These are phyloP conservation scores for Lottia gigantea DNA, from an alignment of 2,888 invertebrate genomes.

Conservation along the genomic window DNA sequence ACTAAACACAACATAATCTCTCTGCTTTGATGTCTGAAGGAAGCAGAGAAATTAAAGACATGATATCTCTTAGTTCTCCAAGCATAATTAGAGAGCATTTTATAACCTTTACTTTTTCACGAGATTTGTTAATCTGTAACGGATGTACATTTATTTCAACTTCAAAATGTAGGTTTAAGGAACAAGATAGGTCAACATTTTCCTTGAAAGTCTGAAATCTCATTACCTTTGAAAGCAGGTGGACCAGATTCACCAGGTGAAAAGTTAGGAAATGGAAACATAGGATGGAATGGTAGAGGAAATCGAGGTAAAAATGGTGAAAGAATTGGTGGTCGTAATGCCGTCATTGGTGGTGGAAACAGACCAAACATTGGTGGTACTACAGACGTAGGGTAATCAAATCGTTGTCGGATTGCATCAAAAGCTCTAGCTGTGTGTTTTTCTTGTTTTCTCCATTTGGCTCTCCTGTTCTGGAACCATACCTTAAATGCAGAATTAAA, in stretches of 20 bases:
- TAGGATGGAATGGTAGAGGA: constrained; percentile 29
- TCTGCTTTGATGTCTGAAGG: too few species aligned
- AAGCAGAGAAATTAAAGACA: too few species aligned
- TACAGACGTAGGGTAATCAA: constrained; percentile 32
- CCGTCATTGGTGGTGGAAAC: constrained; percentile 37
- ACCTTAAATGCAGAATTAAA: constrained; percentile 40
- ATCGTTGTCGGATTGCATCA: constrained; percentile 44
- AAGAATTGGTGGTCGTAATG: constrained; percentile 35
- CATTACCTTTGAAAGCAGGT: constrained; percentile 28
- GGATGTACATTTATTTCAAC: too few species aligned
- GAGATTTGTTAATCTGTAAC: too few species aligned
- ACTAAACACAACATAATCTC: too few species aligned
- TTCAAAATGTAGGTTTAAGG: too few species aligned
- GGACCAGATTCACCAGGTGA: constrained; percentile 14
- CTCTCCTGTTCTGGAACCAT: constrained; percentile 61
- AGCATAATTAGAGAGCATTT: too few species aligned
- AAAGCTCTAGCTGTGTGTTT: constrained; percentile 52
- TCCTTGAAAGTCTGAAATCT: not conserved
- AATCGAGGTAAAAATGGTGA: constrained; percentile 51
- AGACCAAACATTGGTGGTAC: constrained; percentile 33
- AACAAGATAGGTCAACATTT: too few species aligned
- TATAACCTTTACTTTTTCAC: too few species aligned
- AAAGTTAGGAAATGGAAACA: constrained; percentile 23
- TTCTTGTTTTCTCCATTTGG: constrained; percentile 63
- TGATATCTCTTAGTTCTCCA: too few species aligned